Percentiles rank a stretch among this genome's conserved stretches.
These are phyloP conservation scores for Macrophya alboannulata DNA, from an alignment of 2,888 invertebrate species.

Conservation along the genomic window DNA sequence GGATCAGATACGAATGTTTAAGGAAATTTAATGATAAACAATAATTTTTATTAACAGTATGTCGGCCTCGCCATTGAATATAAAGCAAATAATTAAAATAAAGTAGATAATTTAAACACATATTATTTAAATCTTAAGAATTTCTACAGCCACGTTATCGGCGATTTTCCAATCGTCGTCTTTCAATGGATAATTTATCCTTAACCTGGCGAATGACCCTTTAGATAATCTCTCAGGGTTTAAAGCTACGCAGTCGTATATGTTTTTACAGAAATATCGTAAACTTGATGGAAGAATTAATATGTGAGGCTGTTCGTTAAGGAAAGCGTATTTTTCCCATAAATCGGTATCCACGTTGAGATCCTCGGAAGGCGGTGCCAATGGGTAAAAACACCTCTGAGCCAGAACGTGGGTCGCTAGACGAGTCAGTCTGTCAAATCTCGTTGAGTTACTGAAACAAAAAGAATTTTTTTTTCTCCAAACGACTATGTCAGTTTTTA, in stretches of 20 bases:
- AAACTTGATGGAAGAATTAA: conserved; percentile 93
- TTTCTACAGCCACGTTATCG: conserved; percentile 81
- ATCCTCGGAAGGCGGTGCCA: conserved; percentile 88
- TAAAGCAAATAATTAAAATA: background rate
- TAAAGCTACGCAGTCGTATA: conserved; percentile 89
- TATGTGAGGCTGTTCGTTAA: conserved; percentile 90
- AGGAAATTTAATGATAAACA: background rate
- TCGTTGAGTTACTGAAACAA: conserved; percentile 78
- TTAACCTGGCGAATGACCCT: conserved; percentile 89
- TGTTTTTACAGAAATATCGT: conserved; percentile 89
- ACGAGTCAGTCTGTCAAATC: conserved; percentile 87
- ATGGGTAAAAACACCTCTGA: conserved; percentile 92
- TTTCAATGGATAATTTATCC: conserved; percentile 78
- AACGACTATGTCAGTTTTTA: background rate
- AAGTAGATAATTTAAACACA: background rate
- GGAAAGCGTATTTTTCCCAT: conserved; percentile 87
- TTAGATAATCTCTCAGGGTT: conserved; percentile 94
- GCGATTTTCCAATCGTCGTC: conserved; percentile 75
- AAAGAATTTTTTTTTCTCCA: background rate
- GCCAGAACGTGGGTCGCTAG: conserved; percentile 88
- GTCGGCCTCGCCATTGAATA: background rate
- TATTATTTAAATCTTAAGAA: conserved; percentile 79
- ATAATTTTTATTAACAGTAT: background rate
- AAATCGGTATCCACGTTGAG: conserved; percentile 87
- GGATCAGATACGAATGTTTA: too few relatives aligned